phyloP scores from a whole-genome alignment of 1,140 invertebrate species.

The Lysiphlebus fabarum region DNA sequence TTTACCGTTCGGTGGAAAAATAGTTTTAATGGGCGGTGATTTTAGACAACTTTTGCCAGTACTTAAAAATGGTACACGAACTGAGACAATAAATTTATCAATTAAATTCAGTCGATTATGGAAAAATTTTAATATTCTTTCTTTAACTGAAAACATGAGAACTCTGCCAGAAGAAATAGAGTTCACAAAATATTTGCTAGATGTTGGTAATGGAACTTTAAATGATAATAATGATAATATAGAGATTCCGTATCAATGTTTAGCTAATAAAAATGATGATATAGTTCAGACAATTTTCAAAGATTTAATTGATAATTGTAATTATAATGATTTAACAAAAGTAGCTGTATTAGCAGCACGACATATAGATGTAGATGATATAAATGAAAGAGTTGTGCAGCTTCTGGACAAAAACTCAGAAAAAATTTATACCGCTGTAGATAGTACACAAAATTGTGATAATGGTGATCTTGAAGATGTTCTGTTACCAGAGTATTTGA shows the following conservation, averaged over 20 bases:
- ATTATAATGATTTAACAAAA: slow-evolving; percentile 16
- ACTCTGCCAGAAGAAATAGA: slow-evolving; percentile 18
- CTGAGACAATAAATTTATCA: slow-evolving; percentile 28
- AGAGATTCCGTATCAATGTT: slow-evolving; percentile 12
- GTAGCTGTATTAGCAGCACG: slow-evolving; percentile 23
- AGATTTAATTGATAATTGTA: slow-evolving; percentile 13
- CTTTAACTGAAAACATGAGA: slow-evolving; percentile 25
- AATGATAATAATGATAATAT: slow-evolving; percentile 20
- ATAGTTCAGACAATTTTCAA: slow-evolving; percentile 17
- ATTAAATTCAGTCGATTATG: slow-evolving; percentile 26
- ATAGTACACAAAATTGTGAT: slow-evolving; percentile 18
- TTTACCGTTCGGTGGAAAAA: slow-evolving; percentile 32
- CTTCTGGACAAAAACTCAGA: slow-evolving; percentile 15
- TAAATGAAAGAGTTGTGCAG: slow-evolving; percentile 27
- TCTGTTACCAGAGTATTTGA: slow-evolving; percentile 27
- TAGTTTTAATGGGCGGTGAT: slow-evolving; percentile 32
- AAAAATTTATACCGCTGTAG: slow-evolving; percentile 16
- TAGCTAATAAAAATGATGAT: background rate
- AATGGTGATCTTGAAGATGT: slow-evolving; percentile 16
- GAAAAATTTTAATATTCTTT: slow-evolving; percentile 21
- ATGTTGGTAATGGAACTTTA: slow-evolving; percentile 23
- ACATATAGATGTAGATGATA: slow-evolving; percentile 23
- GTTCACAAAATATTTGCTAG: slow-evolving; percentile 23
- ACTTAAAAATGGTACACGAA: slow-evolving; percentile 21
- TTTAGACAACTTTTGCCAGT: slow-evolving; percentile 34